Percentiles rank a stretch among this genome's conserved stretches.
These are phyloP conservation scores for Parapsyche elsis DNA, from an alignment of 1,140 invertebrate genomes.

Conservation along the genomic window DNA sequence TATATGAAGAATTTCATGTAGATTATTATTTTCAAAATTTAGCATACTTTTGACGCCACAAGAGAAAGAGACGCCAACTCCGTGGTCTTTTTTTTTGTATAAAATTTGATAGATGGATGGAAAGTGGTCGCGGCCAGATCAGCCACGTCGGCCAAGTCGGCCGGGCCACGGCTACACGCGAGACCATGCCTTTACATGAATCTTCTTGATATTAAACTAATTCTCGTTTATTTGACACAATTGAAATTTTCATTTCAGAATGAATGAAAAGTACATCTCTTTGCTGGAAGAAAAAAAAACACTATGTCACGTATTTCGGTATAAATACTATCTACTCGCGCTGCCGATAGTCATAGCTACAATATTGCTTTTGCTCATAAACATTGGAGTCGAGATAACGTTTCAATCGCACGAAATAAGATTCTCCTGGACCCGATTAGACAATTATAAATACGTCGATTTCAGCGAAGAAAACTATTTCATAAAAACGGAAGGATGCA, in stretches of 20 bases:
- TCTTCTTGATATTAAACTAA: no score
- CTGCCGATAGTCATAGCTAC: conserved; percentile 45
- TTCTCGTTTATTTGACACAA: no score
- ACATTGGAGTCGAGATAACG: conserved; percentile 48
- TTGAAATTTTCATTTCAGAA: conserved; percentile 37
- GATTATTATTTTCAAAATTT: conserved; percentile 98
- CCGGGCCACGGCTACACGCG: no score
- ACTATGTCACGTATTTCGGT: conserved; percentile 41
- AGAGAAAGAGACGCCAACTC: no score
- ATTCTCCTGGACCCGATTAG: conserved; percentile 46
- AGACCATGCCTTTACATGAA: no score
- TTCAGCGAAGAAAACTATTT: conserved; percentile 62
- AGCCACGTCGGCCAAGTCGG: no score
- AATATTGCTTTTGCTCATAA: conserved; percentile 45
- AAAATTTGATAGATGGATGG: no score
- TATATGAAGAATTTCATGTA: conserved; percentile 93
- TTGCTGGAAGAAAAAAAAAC: conserved; percentile 42
- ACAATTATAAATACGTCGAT: conserved; percentile 50
- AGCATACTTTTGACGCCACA: conserved; percentile 99
- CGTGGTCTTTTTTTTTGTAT: no score
- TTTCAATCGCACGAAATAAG: conserved; percentile 53
- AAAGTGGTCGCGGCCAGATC: no score
- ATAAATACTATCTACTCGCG: conserved; percentile 50
- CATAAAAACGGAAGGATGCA: conserved; percentile 81
- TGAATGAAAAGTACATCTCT: conserved; percentile 38